Evolutionary conservation across 2,113 vertebrate species (phyloP), one percentile per base, ranked within the genome.

Genomic region (Scatophagus argus): DNA sequence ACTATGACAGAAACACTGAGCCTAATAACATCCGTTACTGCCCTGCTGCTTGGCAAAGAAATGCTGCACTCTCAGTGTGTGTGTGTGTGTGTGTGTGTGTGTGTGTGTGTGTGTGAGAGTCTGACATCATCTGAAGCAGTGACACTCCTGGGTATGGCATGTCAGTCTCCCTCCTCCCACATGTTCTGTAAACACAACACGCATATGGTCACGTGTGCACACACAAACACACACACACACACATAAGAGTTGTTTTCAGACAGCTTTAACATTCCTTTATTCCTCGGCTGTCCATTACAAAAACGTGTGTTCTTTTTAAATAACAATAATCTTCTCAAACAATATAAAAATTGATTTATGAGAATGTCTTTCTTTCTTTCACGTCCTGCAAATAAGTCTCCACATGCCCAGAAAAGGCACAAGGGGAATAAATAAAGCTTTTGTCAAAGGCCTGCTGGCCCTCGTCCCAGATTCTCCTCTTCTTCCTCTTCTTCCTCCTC

Each of bases 361-460:
- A 77, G 44, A 56, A 56, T 38, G 1, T 31, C 51, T 47, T 68
- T 68, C 32, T 59, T 49, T 54, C 16, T 67, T 81, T 72, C 51
- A 75, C 43, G 55, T 59, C 61, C 34, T 82, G 63, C 44, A 82
- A 52, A 83, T 65, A 29, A 47, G 51, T 59, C 63, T 65, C 66
- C 80, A 83, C 59, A 74, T 65, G 65, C 31, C 52, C 58, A 41
- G 49, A 70, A 38, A 73, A 81, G 47, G 74, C 61, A 75, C 81
- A 72, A 56, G 56, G 41, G 77, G 82, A 88, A 90, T 90, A 92
- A 90, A 92, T 92, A 89, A 86, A 85, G 63, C 71, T 79, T 82
- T 70, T 77, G 59, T 87, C 62, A 65, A 66, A 61, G 36, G 56
- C 69, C 21, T 21, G 13, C 21, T 72, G 73, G 79, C 84, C 72